Conservation (phyloP, 1,140 invertebrate genomes). For the Pseudomyrmex sp. region DNA sequence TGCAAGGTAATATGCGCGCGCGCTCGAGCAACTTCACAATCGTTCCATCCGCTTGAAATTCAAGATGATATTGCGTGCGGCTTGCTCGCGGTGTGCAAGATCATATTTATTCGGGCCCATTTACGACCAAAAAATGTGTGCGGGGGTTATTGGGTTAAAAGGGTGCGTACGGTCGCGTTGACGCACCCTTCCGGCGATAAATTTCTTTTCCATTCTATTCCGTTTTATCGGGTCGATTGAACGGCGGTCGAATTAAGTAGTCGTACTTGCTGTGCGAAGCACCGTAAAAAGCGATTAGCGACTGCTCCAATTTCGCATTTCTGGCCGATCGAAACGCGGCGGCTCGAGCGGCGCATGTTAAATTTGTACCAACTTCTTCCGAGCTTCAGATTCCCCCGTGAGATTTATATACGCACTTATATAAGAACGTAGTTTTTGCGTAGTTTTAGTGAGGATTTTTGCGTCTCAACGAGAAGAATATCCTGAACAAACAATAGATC, state of each 20-base stretch:
- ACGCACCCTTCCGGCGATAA: constrained; percentile 58
- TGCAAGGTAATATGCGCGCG: constrained; percentile 16
- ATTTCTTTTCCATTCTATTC: constrained; percentile 42
- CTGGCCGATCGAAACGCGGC: background rate
- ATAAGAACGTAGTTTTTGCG: background rate
- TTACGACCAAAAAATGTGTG: constrained; percentile 53
- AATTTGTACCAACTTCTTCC: background rate
- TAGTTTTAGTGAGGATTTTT: background rate
- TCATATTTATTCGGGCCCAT: constrained; percentile 43
- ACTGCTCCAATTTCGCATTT: constrained; percentile 18
- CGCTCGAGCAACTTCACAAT: constrained; percentile 31
- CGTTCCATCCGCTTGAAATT: constrained; percentile 70
- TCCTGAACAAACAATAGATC: background rate
- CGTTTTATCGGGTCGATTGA: constrained; percentile 16
- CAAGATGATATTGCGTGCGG: constrained; percentile 58
- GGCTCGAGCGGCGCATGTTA: too few species aligned
- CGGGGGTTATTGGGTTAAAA: constrained; percentile 72
- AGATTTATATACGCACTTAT: background rate
- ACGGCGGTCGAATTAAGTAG: constrained; percentile 12
- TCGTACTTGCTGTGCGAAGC: constrained; percentile 10
- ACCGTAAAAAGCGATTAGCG: constrained; percentile 35
- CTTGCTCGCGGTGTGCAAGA: constrained; percentile 29
- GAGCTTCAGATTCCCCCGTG: background rate
- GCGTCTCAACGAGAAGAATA: background rate
- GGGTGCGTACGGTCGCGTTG: constrained; percentile 50